phyloP scores from a whole-genome alignment of 2,888 invertebrate genomes.

The Eledona agricola region DNA sequence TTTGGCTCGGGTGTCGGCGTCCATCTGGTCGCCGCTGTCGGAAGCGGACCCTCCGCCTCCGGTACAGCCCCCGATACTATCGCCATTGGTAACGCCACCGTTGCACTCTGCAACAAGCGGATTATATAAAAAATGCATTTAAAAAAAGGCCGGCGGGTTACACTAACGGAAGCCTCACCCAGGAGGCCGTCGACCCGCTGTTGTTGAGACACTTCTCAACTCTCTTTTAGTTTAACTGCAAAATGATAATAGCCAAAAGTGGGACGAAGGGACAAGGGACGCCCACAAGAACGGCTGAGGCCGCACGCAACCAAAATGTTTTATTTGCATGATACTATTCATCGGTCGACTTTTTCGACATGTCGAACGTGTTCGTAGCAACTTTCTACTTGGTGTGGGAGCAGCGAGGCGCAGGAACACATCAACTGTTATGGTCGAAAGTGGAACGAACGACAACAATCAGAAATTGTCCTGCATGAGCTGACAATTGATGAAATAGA shows the following conservation, averaged over 20 bases:
- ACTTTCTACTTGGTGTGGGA: conserved; percentile 32
- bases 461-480: too few relatives aligned
- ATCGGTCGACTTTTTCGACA: too few relatives aligned
- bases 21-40: conserved; percentile 66
- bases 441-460: too few relatives aligned
- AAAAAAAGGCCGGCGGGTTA: conserved; percentile 10
- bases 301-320: conserved; percentile 29
- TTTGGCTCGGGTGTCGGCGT: conserved; percentile 69
- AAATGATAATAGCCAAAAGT: conserved; percentile 21
- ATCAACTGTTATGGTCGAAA: conserved; percentile 21
- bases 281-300: conserved; percentile 13
- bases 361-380: too few relatives aligned
- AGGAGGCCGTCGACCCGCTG: conserved; percentile 26
- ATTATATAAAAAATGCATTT: conserved; percentile 9
- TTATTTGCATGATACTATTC: conserved; percentile 33
- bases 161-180: conserved; percentile 23
- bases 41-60: conserved; percentile 63
- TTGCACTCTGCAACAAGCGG: conserved; percentile 42
- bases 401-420: too few relatives aligned
- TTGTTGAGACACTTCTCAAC: conserved; percentile 14
- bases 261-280: conserved; percentile 16
- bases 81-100: conserved; percentile 66
- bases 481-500: too few relatives aligned
- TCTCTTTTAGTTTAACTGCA: too few relatives aligned
- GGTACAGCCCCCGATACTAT: conserved; percentile 54